phyloP scores from a whole-genome alignment of 2,888 invertebrate genomes.

The Maniola hyperantus region DNA sequence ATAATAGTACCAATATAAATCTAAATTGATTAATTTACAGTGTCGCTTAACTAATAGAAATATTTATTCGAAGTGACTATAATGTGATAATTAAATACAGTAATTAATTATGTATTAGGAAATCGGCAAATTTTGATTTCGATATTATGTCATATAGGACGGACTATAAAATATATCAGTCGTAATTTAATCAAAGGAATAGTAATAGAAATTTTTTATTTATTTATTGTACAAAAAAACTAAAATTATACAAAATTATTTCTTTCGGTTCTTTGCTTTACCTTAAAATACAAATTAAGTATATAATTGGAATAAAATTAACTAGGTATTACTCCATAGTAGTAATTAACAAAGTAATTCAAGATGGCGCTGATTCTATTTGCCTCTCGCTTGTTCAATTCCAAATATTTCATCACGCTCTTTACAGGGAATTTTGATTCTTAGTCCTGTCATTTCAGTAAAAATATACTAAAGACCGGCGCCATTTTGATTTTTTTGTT shows the following conservation, averaged over 20 bases:
- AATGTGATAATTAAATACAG: constrained; percentile 34
- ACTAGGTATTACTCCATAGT: constrained; percentile 11
- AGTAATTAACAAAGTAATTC: constrained; percentile 8
- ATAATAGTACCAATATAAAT: constrained; percentile 39
- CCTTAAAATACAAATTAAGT: not conserved
- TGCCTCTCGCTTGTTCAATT: not conserved
- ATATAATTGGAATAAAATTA: constrained; percentile 12
- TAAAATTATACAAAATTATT: constrained; percentile 17
- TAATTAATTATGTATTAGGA: constrained; percentile 38
- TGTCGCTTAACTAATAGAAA: constrained; percentile 42
- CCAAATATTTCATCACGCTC: not conserved
- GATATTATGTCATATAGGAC: constrained; percentile 22
- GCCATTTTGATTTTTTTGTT: constrained; percentile 19
- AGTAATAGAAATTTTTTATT: not conserved
- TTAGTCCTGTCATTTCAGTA: not conserved
- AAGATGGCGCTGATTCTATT: constrained; percentile 11
- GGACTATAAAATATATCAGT: constrained; percentile 32
- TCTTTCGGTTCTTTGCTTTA: constrained; percentile 12
- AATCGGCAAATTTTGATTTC: constrained; percentile 27
- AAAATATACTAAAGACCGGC: not conserved
- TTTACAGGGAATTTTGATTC: no score
- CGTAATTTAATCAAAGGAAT: constrained; percentile 25
- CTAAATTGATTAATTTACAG: constrained; percentile 51
- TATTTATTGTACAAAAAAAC: constrained; percentile 25
- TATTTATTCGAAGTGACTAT: constrained; percentile 35